phyloP scores from a whole-genome alignment of 2,797 vertebrate genomes.

The Cynopterus sphinx region DNA sequence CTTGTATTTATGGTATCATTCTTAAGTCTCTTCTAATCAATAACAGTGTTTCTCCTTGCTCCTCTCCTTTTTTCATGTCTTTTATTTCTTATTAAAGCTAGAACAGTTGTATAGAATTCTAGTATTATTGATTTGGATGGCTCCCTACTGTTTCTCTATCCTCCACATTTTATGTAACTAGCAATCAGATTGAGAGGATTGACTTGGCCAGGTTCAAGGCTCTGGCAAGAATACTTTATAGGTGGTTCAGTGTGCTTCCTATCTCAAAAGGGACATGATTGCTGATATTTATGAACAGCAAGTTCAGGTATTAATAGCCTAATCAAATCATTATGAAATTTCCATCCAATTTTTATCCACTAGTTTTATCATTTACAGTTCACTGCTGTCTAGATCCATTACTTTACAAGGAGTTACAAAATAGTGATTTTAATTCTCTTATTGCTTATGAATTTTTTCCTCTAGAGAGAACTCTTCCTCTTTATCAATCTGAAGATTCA shows the following conservation, averaged over 20 bases:
- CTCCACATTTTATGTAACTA: background rate
- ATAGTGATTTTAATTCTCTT: background rate
- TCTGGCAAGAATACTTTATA: background rate
- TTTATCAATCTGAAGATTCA: slow-evolving; percentile 2
- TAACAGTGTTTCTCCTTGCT: background rate
- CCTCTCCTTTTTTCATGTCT: background rate
- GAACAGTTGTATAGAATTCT: background rate
- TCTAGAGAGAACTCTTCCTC: background rate
- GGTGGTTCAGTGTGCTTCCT: background rate
- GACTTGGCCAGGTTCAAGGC: background rate
- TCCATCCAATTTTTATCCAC: background rate
- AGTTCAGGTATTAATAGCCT: background rate
- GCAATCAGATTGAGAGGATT: background rate
- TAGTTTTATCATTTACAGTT: background rate
- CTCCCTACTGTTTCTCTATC: background rate
- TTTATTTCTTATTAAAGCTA: background rate
- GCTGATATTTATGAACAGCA: background rate
- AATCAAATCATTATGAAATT: background rate
- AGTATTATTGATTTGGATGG: background rate
- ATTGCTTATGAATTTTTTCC: background rate
- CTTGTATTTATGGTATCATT: background rate
- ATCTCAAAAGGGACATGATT: background rate
- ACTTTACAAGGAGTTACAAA: background rate
- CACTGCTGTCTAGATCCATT: background rate
- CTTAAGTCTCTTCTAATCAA: background rate